Percentiles rank a stretch among this genome's conserved stretches.
These are phyloP conservation scores for Oxyteleia sp. DNA, from an alignment of 2,888 invertebrate genomes.

Conservation along the genomic window DNA sequence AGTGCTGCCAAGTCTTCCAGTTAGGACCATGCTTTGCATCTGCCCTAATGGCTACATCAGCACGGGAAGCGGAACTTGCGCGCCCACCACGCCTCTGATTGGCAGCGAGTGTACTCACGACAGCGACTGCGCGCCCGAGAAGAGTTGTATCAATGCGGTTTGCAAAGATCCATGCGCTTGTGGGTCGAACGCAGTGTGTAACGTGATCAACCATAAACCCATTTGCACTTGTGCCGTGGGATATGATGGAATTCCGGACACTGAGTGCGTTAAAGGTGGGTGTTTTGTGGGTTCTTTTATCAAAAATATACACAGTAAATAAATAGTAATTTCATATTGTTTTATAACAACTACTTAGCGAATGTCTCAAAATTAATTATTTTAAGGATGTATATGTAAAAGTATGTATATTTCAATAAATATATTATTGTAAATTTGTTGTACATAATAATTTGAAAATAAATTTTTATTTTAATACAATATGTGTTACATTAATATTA, in stretches of 20 bases:
- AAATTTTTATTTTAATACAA: neutral
- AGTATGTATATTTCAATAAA: too few species aligned
- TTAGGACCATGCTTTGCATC: conserved; percentile 96
- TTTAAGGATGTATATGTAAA: neutral
- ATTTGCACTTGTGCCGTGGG: conserved; percentile 95
- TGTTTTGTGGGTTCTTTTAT: too few species aligned
- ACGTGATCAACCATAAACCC: conserved; percentile 94
- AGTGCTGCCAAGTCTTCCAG: conserved; percentile 93
- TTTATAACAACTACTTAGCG: conserved; percentile 3
- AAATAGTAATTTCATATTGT: too few species aligned
- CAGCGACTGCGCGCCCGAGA: conserved; percentile 92
- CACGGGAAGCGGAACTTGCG: conserved; percentile 94
- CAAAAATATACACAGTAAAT: too few species aligned
- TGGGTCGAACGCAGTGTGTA: conserved; percentile 94
- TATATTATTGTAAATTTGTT: too few species aligned
- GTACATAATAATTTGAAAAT: too few species aligned
- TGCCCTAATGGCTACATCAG: conserved; percentile 96
- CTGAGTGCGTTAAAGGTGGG: conserved; percentile 91
- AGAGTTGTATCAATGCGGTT: conserved; percentile 93
- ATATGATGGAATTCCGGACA: conserved; percentile 94
- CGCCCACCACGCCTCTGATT: conserved; percentile 90
- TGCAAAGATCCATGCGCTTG: conserved; percentile 95
- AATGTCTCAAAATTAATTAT: neutral
- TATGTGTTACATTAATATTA: too few species aligned
- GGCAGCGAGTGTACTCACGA: conserved; percentile 92